Evolutionary conservation across 2,888 invertebrate species (phyloP), one percentile per base, ranked within the genome.

Genomic region (Leucophenga maculata): DNA sequence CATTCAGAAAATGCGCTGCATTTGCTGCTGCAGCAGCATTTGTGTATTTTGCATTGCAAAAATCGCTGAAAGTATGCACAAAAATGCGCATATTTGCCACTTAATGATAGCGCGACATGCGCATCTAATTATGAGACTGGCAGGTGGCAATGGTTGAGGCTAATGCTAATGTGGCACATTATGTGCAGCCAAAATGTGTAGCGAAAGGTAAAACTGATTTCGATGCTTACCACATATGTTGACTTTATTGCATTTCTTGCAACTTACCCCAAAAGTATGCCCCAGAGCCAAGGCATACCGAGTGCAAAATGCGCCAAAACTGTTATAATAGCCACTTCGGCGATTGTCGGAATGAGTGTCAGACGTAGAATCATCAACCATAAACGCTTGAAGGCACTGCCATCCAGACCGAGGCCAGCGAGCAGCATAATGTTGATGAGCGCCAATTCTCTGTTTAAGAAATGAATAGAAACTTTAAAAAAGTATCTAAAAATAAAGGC

Each of bases 351-450:
- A 69, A 90, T 77, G 73, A 92, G 87, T 9, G 93, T 91, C 66
- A 93, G 86, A 16, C 91, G 87, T 32, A 92, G 73, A 16, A 91
- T 89, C 85, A 90, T 89, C 44, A 89, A 84, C 78, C 91, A 91
- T 48, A 93, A 86, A 69, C 90, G 89, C 73, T 88, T 89, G 70
- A 93, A 88, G 1, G 91, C 91, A 46, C 84, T 85, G 1, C 91
- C 90, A 83, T 93, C 92, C 20, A 93, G 87, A 0, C 92, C 92
- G 18, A 93, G 85, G 0, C 93, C 93, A 67, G 93, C 93, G 72
- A 92, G 88, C 16, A 91, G 87, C 85, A 93, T 89, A 69, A 93
- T 93, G 74, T 93, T 91, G 11, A 91, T 91, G 77, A 93, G 85
- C 4, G 93, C 93, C 75, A 92, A 85, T 84, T 91, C 91, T 79